Base-by-base conservation (phyloP, 2,113 vertebrate species). In the Cinclus cinclus region DNA sequence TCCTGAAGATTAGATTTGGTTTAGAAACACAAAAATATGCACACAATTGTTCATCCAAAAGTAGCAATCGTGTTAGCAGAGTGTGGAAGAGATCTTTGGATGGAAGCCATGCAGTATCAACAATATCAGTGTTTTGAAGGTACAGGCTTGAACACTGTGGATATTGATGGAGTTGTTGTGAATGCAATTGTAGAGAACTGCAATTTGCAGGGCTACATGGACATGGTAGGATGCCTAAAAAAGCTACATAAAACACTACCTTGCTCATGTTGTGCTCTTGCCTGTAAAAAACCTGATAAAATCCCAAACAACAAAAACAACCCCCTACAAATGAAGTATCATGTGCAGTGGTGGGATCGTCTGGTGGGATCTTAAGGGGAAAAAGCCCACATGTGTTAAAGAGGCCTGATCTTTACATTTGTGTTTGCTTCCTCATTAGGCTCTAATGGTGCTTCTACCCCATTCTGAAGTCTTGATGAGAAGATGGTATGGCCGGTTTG, bases 401-500 rank as follows among this genome's bases (percentile, higher is more conserved):
- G 92, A 98, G 97, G 95, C 96, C 95, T 98, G 98, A 98, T 98
- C 96, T 98, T 98, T 97, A 97, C 97, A 97, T 98, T 98, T 99
- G 98, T 98, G 97, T 97, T 98, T 97, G 97, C 98, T 98, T 98
- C 98, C 98, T 99, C 97, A 96, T 99, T 98, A 98, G 98, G 96
- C 94, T 87, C 90, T 94, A 96, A 95, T 37, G 13, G 81, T 6
- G 33, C 85, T 94, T 90, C 95, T 95, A 90, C 83, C 93, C 71
- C 9, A 42, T 86, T 95, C 97, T 96, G 97, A 97, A 90, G 95
- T 97, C 98, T 98, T 98, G 98, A 99, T 97, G 98, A 97, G 98
- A 98, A 99, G 98, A 98, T 97, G 97, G 92, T 97, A 98, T 98
- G 98, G 99, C 98, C 99, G 98, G 97, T 98, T 98, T 98, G 98